These are phyloP conservation scores for Syngnathus scovelli DNA, from an alignment of 2,113 vertebrate species.

Conservation along the genomic window DNA sequence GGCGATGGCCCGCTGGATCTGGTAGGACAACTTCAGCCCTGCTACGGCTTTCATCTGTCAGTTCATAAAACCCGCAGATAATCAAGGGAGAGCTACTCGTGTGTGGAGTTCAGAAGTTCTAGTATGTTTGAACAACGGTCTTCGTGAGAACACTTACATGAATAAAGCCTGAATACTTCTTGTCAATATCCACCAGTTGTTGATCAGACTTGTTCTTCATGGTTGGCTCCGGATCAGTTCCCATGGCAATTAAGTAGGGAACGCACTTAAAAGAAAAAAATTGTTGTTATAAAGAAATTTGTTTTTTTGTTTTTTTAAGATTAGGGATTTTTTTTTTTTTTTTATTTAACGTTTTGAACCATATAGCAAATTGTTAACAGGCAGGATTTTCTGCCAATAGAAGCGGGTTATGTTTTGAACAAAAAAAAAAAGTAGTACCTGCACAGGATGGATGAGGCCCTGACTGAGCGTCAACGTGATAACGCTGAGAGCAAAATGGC, in stretches of 20 bases:
- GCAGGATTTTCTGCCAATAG: too few species aligned
- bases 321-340: too few species aligned
- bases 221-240: conserved; percentile 94
- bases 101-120: neutral
- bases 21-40: conserved; percentile 98
- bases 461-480: conserved; percentile 94
- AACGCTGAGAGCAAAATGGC: conserved; percentile 93
- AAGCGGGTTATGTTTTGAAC: neutral
- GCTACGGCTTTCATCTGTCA: conserved; percentile 98
- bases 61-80: neutral
- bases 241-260: conserved; percentile 97
- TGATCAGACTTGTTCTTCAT: conserved; percentile 98
- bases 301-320: too few species aligned
- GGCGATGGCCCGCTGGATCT: conserved; percentile 91
- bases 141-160: conserved; percentile 77
- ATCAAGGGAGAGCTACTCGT: neutral
- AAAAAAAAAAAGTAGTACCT: conserved; percentile 68
- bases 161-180: conserved; percentile 98
- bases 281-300: neutral
- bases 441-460: conserved; percentile 95
- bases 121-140: neutral
- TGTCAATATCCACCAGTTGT: conserved; percentile 96
- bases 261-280: conserved; percentile 79
- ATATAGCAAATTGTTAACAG: neutral
- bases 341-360: too few species aligned